Conservation (phyloP, 64 coral and sea anemone species). For the Porites australiensis region DNA sequence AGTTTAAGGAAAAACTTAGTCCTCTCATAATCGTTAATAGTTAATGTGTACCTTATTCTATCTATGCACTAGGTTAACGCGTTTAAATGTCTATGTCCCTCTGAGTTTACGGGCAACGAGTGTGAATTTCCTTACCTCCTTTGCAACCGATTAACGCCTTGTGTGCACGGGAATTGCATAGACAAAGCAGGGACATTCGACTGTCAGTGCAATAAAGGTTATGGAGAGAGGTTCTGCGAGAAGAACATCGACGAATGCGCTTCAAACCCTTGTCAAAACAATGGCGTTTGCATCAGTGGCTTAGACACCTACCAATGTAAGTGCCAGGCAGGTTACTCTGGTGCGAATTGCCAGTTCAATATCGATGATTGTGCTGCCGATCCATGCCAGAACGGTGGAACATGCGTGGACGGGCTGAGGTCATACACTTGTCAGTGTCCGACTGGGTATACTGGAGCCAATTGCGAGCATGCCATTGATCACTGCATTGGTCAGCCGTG, state of each 20-base stretch:
- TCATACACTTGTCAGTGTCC: not conserved
- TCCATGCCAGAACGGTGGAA: not conserved
- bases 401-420: not conserved
- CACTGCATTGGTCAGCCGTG: not conserved
- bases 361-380: conserved; percentile 46
- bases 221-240: conserved; percentile 13
- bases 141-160: conserved; percentile 18
- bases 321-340: conserved; percentile 43
- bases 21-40: too few relatives aligned
- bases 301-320: conserved; percentile 9
- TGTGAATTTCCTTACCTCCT: conserved; percentile 32
- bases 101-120: conserved; percentile 16
- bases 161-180: conserved; percentile 17
- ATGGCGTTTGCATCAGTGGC: conserved; percentile 32
- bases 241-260: conserved; percentile 6
- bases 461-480: not conserved
- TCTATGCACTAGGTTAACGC: conserved; percentile 25
- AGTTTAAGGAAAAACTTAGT: too few relatives aligned
- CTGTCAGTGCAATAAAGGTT: not conserved
- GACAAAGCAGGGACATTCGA: conserved; percentile 27
- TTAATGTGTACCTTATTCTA: not conserved
- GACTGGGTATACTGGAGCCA: not conserved
- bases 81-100: conserved; percentile 32
- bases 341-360: conserved; percentile 42
- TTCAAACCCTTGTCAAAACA: conserved; percentile 15